Evolutionary conservation across 1,140 invertebrate species (phyloP).

Genomic region (Musca vetustissima): DNA sequence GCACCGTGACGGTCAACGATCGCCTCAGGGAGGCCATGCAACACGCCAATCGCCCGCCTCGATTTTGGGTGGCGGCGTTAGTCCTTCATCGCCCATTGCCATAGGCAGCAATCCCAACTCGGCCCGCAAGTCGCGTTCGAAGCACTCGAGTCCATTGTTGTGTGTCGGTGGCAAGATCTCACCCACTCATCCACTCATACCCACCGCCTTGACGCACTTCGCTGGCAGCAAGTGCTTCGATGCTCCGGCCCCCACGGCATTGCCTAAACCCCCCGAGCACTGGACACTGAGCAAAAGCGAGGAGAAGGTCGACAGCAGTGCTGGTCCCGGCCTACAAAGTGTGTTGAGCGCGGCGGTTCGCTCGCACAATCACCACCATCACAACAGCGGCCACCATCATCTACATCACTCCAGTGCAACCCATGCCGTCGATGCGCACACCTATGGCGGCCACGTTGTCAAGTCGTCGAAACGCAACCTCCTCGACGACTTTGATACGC

Average conservation of each 20-base stretch:
- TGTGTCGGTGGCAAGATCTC: slow-evolving; percentile 42
- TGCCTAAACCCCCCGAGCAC: slow-evolving; percentile 64
- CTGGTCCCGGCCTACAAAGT: slow-evolving; percentile 42
- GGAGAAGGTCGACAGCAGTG: slow-evolving; percentile 34
- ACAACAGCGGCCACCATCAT: background rate
- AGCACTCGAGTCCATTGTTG: slow-evolving; percentile 20
- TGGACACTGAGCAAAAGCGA: slow-evolving; percentile 57
- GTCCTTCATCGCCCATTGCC: background rate
- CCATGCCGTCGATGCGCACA: slow-evolving; percentile 26
- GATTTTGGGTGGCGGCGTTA: slow-evolving; percentile 45
- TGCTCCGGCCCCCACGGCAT: slow-evolving; percentile 62
- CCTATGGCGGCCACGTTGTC: slow-evolving; percentile 30
- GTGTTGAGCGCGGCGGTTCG: slow-evolving; percentile 24
- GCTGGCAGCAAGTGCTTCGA: slow-evolving; percentile 67
- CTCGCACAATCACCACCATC: slow-evolving; percentile 1
- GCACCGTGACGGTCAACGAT: slow-evolving; percentile 33
- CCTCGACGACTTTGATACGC: slow-evolving; percentile 55
- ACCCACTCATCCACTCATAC: slow-evolving; percentile 45
- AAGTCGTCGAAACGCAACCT: slow-evolving; percentile 53
- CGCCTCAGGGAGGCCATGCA: slow-evolving; percentile 30
- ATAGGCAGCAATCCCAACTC: slow-evolving; percentile 36
- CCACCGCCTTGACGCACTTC: slow-evolving; percentile 58
- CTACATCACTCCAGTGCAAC: slow-evolving; percentile 11
- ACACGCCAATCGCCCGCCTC: slow-evolving; percentile 47
- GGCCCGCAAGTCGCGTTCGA: slow-evolving; percentile 43